Conservation (phyloP, 2,797 vertebrate genomes). For the Triplophysa bombifrons region DNA sequence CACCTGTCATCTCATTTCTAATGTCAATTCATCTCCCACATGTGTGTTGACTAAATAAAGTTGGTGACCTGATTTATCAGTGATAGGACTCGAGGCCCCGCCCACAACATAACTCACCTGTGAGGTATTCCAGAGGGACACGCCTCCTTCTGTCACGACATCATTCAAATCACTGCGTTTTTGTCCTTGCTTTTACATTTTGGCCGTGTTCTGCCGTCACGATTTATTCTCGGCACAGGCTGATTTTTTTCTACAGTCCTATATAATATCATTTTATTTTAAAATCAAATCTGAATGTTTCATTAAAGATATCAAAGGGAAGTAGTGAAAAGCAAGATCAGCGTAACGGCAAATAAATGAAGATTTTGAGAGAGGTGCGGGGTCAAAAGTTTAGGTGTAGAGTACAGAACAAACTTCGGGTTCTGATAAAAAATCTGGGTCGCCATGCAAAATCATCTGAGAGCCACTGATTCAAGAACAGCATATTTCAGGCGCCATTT, state of each 20-base stretch:
- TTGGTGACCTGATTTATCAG: conserved; percentile 29
- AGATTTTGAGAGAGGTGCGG: neutral
- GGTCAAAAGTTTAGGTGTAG: conserved; percentile 16
- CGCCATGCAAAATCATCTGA: neutral
- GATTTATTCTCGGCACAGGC: neutral
- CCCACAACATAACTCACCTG: conserved; percentile 43
- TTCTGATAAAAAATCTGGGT: neutral
- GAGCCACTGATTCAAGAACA: neutral
- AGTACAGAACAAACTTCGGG: neutral
- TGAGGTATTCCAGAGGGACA: neutral
- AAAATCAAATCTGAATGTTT: conserved; percentile 46
- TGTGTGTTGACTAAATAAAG: conserved; percentile 31
- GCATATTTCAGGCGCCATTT: conserved; percentile 7
- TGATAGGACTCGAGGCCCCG: conserved; percentile 36
- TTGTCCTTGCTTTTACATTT: neutral
- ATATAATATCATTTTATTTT: neutral
- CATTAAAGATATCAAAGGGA: conserved; percentile 48
- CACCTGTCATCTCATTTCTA: neutral
- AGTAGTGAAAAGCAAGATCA: conserved; percentile 30
- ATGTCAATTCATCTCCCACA: neutral
- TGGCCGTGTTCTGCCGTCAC: neutral
- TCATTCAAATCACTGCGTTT: conserved; percentile 14
- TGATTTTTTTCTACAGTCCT: too few relatives aligned
- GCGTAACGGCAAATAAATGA: conserved; percentile 10
- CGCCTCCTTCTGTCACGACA: conserved; percentile 5